These are phyloP conservation scores for Oreochromis tanganicae DNA, from an alignment of 2,113 vertebrate genomes.

Conservation along the genomic window DNA sequence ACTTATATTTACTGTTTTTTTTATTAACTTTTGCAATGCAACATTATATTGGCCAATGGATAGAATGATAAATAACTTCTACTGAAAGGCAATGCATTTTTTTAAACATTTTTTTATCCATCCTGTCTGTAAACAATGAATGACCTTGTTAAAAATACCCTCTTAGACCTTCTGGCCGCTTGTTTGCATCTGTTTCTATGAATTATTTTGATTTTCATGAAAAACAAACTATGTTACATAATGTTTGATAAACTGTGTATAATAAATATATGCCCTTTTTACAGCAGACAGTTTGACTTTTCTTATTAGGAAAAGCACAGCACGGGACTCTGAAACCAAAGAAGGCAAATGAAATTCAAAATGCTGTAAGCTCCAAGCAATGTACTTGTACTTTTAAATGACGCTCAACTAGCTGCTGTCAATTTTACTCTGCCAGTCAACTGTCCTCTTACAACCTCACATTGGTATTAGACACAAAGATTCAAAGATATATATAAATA, in stretches of 20 bases:
- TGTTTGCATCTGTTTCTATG: background rate
- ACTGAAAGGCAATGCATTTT: background rate
- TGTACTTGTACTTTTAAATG: background rate
- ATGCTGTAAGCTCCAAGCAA: background rate
- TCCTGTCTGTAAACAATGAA: background rate
- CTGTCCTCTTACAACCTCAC: background rate
- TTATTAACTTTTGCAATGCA: background rate
- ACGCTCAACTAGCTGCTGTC: background rate
- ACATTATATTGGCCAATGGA: background rate
- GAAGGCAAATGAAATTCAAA: background rate
- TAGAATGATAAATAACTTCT: background rate
- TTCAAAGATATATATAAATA: background rate
- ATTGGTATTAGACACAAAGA: background rate
- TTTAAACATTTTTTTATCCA: background rate
- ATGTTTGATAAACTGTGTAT: background rate
- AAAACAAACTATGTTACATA: background rate
- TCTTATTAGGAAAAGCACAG: background rate
- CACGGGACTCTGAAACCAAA: background rate
- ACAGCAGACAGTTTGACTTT: background rate
- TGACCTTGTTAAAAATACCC: background rate
- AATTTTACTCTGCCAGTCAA: background rate
- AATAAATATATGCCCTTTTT: background rate
- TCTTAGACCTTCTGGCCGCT: background rate
- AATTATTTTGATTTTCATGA: background rate
- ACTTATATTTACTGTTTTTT: background rate